These are phyloP conservation scores for Emydoidea blandingii DNA, from an alignment of 2,797 vertebrate species.

Conservation along the genomic window DNA sequence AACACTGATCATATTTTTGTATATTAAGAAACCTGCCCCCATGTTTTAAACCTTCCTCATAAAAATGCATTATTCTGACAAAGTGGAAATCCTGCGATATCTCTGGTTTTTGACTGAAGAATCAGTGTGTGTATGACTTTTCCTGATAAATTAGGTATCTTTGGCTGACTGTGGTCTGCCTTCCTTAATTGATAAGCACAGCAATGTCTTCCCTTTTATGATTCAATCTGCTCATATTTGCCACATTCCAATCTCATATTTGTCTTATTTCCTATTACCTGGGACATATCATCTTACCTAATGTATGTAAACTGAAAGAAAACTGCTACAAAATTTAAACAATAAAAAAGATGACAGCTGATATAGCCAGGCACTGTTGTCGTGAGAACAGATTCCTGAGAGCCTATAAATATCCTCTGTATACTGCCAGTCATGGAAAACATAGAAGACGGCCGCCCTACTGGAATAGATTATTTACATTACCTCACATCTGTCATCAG, in stretches of 20 bases:
- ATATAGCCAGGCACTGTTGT: background rate
- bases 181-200: background rate
- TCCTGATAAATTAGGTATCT: background rate
- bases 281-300: background rate
- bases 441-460: background rate
- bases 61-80: background rate
- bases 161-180: background rate
- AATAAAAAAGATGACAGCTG: constrained; percentile 29
- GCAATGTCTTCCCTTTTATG: background rate
- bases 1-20: background rate
- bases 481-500: background rate
- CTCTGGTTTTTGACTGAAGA: background rate
- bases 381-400: background rate
- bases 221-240: background rate
- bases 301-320: background rate
- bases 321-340: constrained; percentile 8
- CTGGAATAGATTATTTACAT: background rate
- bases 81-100: background rate
- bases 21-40: background rate
- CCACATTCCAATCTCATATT: fast-evolving
- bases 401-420: background rate
- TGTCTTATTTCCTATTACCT: constrained; percentile 24
- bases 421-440: background rate
- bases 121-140: background rate
- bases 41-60: background rate